Conservation (phyloP, 2,888 invertebrate species). For the Eupithecia subfuscata region DNA sequence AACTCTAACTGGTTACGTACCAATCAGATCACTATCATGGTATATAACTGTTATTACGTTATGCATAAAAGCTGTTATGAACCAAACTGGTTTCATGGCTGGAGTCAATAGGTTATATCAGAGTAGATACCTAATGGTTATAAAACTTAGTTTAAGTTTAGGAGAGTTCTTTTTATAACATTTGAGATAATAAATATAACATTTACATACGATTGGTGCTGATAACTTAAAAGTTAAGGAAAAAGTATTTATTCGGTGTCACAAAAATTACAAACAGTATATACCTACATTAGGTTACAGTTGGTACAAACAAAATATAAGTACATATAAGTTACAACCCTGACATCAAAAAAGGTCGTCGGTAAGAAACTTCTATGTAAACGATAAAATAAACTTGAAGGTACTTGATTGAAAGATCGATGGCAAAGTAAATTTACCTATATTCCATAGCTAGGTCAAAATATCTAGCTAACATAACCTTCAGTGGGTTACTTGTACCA, state of each 20-base stretch:
- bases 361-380: not conserved
- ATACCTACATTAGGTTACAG: no score
- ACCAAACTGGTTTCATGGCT: constrained; percentile 11
- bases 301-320: no score
- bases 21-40: constrained; percentile 7
- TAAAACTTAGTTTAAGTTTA: not conserved
- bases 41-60: constrained; percentile 15
- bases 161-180: not conserved
- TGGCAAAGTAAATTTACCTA: not conserved
- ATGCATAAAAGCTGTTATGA: constrained; percentile 16
- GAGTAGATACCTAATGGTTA: not conserved
- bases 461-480: not conserved
- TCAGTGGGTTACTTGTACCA: not conserved
- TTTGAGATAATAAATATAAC: not conserved
- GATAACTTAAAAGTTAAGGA: not conserved
- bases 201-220: not conserved
- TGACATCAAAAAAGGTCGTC: no score
- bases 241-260: no score
- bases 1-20: constrained; percentile 1
- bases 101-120: constrained; percentile 22
- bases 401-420: not conserved
- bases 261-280: no score
- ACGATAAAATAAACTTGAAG: not conserved
- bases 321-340: no score
- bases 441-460: not conserved